Evolutionary conservation across 2,797 vertebrate genomes (phyloP), one percentile per base, ranked within the genome.

Genomic region (Gallirallus australis): DNA sequence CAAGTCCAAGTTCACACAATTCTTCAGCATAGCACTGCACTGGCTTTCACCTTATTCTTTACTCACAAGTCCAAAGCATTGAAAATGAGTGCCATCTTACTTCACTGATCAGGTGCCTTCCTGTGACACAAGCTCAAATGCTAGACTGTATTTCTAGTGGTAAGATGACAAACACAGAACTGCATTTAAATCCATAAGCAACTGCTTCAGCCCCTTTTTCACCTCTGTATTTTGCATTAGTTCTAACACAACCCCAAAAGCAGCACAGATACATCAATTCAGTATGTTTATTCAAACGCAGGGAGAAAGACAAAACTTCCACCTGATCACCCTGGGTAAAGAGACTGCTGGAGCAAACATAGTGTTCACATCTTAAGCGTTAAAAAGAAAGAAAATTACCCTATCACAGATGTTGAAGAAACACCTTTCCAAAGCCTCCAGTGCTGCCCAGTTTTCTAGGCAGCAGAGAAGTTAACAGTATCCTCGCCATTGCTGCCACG

Each of bases 301-400:
- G 2, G 6, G n/a, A 89, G 27, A 33, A 66, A 71, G 54, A 3
- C 2, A 20, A 73, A 24, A 12, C 2, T 23, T 31, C 2, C 12
- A 13, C 3, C 9, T 40, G 56, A 52, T 20, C 39, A 72, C 33
- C 8, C 50, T 0, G n/a, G 11, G 18, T 25, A 68, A 52, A 77
- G 40, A 81, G 15, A 61, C 3, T 3, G 3, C 0, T 54, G 47
- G 56, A 71, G 5, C n/a, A 59, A 71, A 7, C 0, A 7, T 1
- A 53, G 37, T 3, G 2, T 25, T 69, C 52, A 54, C 10, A 79
- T 37, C 4, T 21, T 30, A 33, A 9, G n/a, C 12, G 50, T 17
- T 86, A 48, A 31, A 27, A 63, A 76, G 3, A 57, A 47, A 19
- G 28, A 61, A 71, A 42, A 37, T 1, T 3, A 47, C 3, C 4